These are phyloP conservation scores for Neoarius graeffei DNA, from an alignment of 2,113 vertebrate genomes.

Conservation along the genomic window DNA sequence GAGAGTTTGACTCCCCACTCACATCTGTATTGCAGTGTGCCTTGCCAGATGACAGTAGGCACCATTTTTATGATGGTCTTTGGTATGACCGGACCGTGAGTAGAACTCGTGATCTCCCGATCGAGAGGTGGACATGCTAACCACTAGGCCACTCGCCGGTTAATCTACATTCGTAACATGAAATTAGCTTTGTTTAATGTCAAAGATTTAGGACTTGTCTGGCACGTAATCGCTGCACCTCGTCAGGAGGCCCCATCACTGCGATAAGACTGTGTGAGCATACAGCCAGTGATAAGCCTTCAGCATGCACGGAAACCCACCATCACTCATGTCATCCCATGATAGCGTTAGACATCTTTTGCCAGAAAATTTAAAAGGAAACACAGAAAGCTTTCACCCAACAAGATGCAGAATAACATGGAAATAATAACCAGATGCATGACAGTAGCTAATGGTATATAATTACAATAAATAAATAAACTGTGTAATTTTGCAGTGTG, in stretches of 20 bases:
- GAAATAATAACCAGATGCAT: neutral
- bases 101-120: too few species aligned
- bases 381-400: neutral
- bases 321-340: conserved; percentile 44
- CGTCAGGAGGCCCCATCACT: conserved; percentile 1
- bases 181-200: neutral
- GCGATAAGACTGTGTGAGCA: conserved; percentile 23
- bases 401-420: neutral
- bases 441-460: neutral
- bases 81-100: too few species aligned
- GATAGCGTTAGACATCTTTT: conserved; percentile 22
- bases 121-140: too few species aligned
- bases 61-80: too few species aligned
- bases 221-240: conserved; percentile 22
- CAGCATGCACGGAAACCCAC: conserved; percentile 41
- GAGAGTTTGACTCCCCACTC: too few species aligned
- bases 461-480: too few species aligned
- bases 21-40: too few species aligned
- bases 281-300: conserved; percentile 24
- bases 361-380: conserved; percentile 26
- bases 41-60: too few species aligned
- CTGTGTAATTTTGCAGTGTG: neutral
- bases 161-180: neutral
- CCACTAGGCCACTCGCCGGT: too few species aligned
- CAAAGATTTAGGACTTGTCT: conserved; percentile 24